Evolutionary conservation across 2,797 vertebrate genomes (phyloP), one percentile per base, ranked within the genome.

Genomic region (Dromococcyx pavoninus): DNA sequence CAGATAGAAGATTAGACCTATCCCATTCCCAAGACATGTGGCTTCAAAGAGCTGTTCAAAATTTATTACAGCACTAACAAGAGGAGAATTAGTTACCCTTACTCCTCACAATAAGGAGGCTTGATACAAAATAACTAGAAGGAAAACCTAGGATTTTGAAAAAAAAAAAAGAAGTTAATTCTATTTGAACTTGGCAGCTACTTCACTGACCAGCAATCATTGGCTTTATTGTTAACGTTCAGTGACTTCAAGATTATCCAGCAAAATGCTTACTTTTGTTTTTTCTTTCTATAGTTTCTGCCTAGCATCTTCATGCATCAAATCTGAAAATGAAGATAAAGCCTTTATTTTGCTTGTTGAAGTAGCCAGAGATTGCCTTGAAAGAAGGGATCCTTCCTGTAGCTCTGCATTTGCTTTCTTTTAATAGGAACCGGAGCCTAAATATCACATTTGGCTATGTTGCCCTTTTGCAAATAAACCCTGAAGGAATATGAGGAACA

Each of bases 391-490:
- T 46, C n/a, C 64, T 96, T 94, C 39, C 71, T 57, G 35, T 14
- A 91, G 33, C 62, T 65, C 72, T 37, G 22, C 28, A 67, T 95
- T 91, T 94, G 77, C 94, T 97, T 96, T 89, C 62, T 77, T 91
- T 92, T 84, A 82, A 89, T 84, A 77, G 94, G 56, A 95, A 89
- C 39, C 71, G 81, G 84, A 90, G 67, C 82, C 91, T 90, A 97
- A 97, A 96, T 95, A 96, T 41, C 94, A 96, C 86, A 88, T 95
- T 96, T 96, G 94, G 94, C 90, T 96, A 71, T 4, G 48, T 10
- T 96, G 95, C 89, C 95, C 96, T 97, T 97, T 97, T 95, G 88
- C 93, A 97, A 96, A 95, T 90, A 94, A 96, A 94, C 93, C 96
- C 96, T 94, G 91, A 79, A 96, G 95, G 96, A 91, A 78, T 44